Base-by-base conservation (phyloP, 2,113 vertebrate species). In the Istiophorus platypterus region DNA sequence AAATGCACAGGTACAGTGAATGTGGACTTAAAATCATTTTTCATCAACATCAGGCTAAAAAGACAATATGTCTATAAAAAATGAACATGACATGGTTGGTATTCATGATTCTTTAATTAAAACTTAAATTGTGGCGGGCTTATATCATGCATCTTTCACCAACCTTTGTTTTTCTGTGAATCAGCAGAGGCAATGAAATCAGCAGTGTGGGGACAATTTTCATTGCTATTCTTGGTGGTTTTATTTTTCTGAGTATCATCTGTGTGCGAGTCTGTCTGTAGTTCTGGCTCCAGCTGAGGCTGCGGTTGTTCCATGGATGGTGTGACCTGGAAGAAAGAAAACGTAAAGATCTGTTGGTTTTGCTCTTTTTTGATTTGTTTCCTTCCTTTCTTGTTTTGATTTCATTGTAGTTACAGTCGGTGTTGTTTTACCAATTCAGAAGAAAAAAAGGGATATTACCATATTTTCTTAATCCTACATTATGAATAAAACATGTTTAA, bases 401-500 rank as follows among this genome's bases (percentile, higher is more conserved):
- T 58, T 54, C 26, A 31, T 81, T 77, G 18, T 3, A 41, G 22
- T 52, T n/a, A 65, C 15, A 57, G 9, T 61, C 10, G 26, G 41
- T 54, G 29, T 45, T 73, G 20, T 79, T 81, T 84, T 45, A 62
- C n/a, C 52, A 63, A 61, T 65, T 77, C 18, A 14, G 9, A 70
- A 54, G 66, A 49, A 83, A 81, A 72, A 27, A 87, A 83, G 14
- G 31, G 57, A 58, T 27, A 78, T 80, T 78, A 70, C 59, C 54
- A 74, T 75, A 84, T 86, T 90, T 87, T 74, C 80, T 85, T 82
- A 73, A 80, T 81, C 49, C 26, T 76, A 90, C 45, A 72, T 82
- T 67, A 77, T 92, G 85, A 94, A 92, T 91, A 86, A 90, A 91
- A 86, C 65, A 88, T 90, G 29, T 75, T 85, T 86, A 84, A 89